Base-by-base conservation (phyloP, 2,113 vertebrate genomes). In the Lampris incognitus region DNA sequence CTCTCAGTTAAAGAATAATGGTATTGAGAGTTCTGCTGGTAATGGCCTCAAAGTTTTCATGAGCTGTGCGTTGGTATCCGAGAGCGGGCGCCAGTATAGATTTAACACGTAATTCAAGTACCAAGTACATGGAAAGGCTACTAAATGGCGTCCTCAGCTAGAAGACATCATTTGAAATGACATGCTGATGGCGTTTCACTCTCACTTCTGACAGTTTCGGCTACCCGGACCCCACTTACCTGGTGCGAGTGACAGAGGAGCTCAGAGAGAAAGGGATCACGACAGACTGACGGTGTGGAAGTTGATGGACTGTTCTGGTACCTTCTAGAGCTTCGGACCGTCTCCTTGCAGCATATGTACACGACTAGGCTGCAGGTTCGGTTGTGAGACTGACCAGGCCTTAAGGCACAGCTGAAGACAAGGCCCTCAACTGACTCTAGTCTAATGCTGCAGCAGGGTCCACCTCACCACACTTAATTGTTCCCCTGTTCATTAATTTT, bases 161-260 rank as follows among this genome's bases (percentile, higher is more conserved):
- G 24, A 63, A 73, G 58, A n/a, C 39, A 58, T 59, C 62, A 4
- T 67, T 59, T 49, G 68, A 61, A 60, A 66, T 67, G 44, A 76
- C 52, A 55, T 46, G 64, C 3, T 86, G 69, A 88, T 80, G 6
- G 1, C 37, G 78, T 59, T 83, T 70, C 60, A 57, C 78, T 75
- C 76, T 24, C 24, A 24, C n/a, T 84, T 74, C 73, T 83, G 78
- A 76, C 89, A 97, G 96, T 90, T 97, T 97, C 89, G 96, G 96
- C 81, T 97, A 96, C 90, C 96, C 96, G 44, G 96, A 97, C 89
- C 96, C 96, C 71, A 97, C 96, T 61, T 97, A 97, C 89, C 93
- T 97, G 89, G 96, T 96, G 66, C 94, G 96, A 81, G 96, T 97
- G 87, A 97, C 95, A 38, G 96, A 97, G 89, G 96, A 97, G 82